Evolutionary conservation across 1,140 invertebrate species (phyloP).

Genomic region (Macrobrachium nipponense): DNA sequence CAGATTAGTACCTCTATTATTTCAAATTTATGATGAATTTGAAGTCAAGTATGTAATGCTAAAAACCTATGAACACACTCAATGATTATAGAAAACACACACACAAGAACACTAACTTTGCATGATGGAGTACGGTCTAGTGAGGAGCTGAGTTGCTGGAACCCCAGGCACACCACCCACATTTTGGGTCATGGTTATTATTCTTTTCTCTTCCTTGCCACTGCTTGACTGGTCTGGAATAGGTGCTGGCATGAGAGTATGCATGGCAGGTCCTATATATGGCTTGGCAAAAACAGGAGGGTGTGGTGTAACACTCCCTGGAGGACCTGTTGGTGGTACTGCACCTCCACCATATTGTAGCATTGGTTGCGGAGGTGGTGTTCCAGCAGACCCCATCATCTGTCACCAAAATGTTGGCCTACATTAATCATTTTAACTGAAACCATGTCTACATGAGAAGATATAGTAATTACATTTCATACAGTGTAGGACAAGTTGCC

Average conservation of each 20-base stretch:
- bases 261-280: constrained; percentile 51
- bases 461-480: constrained; percentile 15
- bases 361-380: constrained; percentile 49
- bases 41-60: constrained; percentile 1
- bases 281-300: constrained; percentile 57
- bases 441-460: background rate
- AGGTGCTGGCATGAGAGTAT: constrained; percentile 45
- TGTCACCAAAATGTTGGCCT: constrained; percentile 3
- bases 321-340: constrained; percentile 50
- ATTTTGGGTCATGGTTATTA: constrained; percentile 47
- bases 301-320: constrained; percentile 50
- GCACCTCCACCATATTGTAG: constrained; percentile 44
- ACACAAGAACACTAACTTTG: constrained; percentile 50
- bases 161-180: constrained; percentile 41
- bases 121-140: constrained; percentile 60
- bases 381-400: constrained; percentile 56
- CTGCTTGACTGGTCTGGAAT: constrained; percentile 35
- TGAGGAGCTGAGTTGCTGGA: constrained; percentile 47
- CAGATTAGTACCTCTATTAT: too few relatives aligned
- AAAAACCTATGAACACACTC: constrained; percentile 8
- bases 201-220: constrained; percentile 53
- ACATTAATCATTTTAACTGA: too few relatives aligned
- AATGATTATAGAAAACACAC: constrained; percentile 24
- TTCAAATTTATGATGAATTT: too few relatives aligned
- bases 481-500: constrained; percentile 38